Percentiles rank a stretch among this genome's conserved stretches.
phyloP scores from a whole-genome alignment of 2,113 vertebrate species.

The Chaenocephalus aceratus region DNA sequence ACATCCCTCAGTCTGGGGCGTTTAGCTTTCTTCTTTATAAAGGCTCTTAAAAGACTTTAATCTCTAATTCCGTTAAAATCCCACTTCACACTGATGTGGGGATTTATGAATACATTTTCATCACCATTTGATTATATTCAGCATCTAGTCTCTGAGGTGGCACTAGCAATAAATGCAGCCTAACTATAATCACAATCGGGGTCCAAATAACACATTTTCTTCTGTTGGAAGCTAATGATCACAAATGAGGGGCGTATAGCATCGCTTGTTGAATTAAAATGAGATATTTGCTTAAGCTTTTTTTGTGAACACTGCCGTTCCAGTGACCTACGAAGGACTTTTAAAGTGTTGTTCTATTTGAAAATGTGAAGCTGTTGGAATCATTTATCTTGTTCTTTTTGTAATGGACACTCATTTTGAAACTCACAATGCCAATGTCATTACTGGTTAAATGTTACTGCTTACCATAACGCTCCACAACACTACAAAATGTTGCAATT shows the following conservation, averaged over 20 bases:
- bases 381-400: conserved; percentile 37
- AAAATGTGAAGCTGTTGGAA: conserved; percentile 75
- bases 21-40: conserved; percentile 19
- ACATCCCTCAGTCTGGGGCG: conserved; percentile 15
- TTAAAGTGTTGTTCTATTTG: conserved; percentile 59
- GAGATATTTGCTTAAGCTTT: conserved; percentile 38
- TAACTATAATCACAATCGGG: conserved; percentile 66
- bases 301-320: conserved; percentile 56
- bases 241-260: conserved; percentile 29
- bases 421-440: conserved; percentile 63
- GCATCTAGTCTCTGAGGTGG: conserved; percentile 67
- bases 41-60: conserved; percentile 36
- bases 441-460: conserved; percentile 75
- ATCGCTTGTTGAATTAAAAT: conserved; percentile 50
- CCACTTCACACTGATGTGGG: conserved; percentile 9
- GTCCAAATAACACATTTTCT: conserved; percentile 62
- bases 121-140: conserved; percentile 39
- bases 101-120: conserved; percentile 28
- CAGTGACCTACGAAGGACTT: conserved; percentile 69
- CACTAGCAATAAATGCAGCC: conserved; percentile 79
- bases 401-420: conserved; percentile 57
- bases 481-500: conserved; percentile 74
- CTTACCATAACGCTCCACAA: conserved; percentile 72
- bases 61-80: conserved; percentile 33
- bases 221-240: conserved; percentile 42